Conservation (phyloP, 2,113 vertebrate genomes). For the Equus przewalskii region DNA sequence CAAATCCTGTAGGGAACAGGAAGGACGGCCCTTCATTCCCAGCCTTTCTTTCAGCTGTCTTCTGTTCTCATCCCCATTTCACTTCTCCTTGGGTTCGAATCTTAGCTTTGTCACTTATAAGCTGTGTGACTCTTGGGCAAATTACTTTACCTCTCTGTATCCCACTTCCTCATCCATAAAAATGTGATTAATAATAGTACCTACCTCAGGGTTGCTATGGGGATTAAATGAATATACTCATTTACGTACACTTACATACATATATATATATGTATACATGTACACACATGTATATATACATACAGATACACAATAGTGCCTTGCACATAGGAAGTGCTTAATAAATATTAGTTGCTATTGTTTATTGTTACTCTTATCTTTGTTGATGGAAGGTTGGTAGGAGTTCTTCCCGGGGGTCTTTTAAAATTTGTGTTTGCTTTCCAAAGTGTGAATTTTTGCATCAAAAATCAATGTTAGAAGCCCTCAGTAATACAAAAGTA, state of each 20-base stretch:
- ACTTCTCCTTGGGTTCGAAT: background rate
- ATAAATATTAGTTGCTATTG: background rate
- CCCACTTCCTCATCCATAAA: background rate
- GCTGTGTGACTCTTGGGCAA: background rate
- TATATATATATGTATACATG: background rate
- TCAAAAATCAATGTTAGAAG: background rate
- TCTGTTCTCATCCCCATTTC: background rate
- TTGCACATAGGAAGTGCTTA: constrained; percentile 7
- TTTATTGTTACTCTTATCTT: constrained; percentile 32
- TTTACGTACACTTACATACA: background rate
- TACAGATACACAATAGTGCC: background rate
- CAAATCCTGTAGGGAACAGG: background rate
- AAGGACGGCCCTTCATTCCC: background rate
- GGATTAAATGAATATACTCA: background rate
- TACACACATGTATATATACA: background rate
- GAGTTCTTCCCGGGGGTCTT: background rate
- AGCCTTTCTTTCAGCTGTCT: background rate
- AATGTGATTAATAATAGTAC: background rate
- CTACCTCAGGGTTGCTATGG: background rate
- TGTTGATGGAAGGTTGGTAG: background rate
- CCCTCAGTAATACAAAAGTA: background rate
- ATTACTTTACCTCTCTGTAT: background rate
- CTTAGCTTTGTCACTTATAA: background rate
- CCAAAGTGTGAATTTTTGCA: background rate
- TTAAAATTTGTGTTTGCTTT: constrained; percentile 5